Base-by-base conservation (phyloP, 2,888 invertebrate genomes). In the Caenorhabditis zanzibari region DNA sequence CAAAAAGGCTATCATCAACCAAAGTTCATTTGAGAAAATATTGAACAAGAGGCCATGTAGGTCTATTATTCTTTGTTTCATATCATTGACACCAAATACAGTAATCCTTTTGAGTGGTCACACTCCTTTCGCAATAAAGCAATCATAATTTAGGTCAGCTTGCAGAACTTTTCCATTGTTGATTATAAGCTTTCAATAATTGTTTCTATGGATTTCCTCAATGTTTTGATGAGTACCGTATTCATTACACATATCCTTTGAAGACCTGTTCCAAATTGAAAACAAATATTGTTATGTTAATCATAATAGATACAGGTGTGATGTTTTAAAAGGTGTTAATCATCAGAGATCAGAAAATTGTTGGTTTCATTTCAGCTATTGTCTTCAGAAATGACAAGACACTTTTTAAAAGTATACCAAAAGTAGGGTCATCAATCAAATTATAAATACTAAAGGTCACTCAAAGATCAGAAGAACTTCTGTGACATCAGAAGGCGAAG, bases 301-400 rank as follows among this genome's bases (percentile, higher is more conserved):
- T 66, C 19, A 49, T 66, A 52, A 66, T 28, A 64, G 44, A 64
- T 49, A 66, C 49, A 66, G 49, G 49, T 66, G 66, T 66, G 66
- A 66, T 66, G 66, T 52, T 16, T 47, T 49, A 66, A 35, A 22
- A 63, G 28, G n/a, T 44, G n/a, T 66, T 52, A 66, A 35, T 35
- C 49, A 66, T 14, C 66, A 66, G 35, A 66, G 66, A 66, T 66
- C 52, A 66, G 24, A 44, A 26, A 63, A 9, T 44, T 10, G 16
- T 9, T 9, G 5, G n/a, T 44, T 10, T n/a, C 26, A n/a, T 28
- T 26, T 19, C 24, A 63, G 63, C 44, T 44, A 38, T 16, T 22
- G 10, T 38, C 19, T 61, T 22, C 14, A 54, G 19, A 54, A 47
- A 66, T 19, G 19, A 52, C 49, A 63, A 26, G n/a, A n/a, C n/a